phyloP scores from a whole-genome alignment of 2,113 vertebrate genomes.

The Oncorhynchus masou region DNA sequence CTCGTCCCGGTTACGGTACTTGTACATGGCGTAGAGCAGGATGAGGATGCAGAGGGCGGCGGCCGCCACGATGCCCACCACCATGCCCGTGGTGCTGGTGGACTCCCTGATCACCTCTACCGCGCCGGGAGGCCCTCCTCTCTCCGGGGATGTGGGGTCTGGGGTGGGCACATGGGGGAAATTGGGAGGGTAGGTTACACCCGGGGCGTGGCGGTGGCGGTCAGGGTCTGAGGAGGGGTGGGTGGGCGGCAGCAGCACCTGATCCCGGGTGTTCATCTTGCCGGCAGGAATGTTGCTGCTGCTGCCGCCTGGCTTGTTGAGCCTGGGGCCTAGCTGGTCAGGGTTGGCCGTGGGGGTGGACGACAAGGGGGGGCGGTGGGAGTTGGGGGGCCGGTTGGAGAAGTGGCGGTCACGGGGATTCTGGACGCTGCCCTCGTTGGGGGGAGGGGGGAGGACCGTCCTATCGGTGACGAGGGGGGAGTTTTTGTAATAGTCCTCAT shows the following conservation, averaged over 20 bases:
- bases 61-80: slow-evolving; percentile 92
- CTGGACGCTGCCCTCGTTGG: slow-evolving; percentile 65
- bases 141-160: slow-evolving; percentile 83
- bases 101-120: slow-evolving; percentile 88
- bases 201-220: slow-evolving; percentile 73
- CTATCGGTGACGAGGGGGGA: slow-evolving; percentile 86
- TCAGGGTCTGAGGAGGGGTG: slow-evolving; percentile 74
- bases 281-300: slow-evolving; percentile 78
- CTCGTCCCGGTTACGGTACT: slow-evolving; percentile 93
- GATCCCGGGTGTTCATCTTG: slow-evolving; percentile 92
- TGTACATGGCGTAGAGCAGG: slow-evolving; percentile 95
- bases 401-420: slow-evolving; percentile 74
- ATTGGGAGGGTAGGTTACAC: slow-evolving; percentile 83
- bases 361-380: slow-evolving; percentile 67
- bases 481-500: slow-evolving; percentile 93
- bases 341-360: slow-evolving; percentile 77
- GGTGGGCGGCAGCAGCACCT: slow-evolving; percentile 79
- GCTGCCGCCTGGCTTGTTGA: slow-evolving; percentile 62
- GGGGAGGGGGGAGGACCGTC: slow-evolving; percentile 80
- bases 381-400: slow-evolving; percentile 65
- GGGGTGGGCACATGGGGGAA: slow-evolving; percentile 88
- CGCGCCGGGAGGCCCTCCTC: slow-evolving; percentile 80
- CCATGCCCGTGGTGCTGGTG: slow-evolving; percentile 95
- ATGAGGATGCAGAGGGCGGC: slow-evolving; percentile 95
- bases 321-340: slow-evolving; percentile 64